Evolutionary conservation across 2,113 vertebrate genomes (phyloP), one percentile per base, ranked within the genome.

Genomic region (Hemicordylus capensis): DNA sequence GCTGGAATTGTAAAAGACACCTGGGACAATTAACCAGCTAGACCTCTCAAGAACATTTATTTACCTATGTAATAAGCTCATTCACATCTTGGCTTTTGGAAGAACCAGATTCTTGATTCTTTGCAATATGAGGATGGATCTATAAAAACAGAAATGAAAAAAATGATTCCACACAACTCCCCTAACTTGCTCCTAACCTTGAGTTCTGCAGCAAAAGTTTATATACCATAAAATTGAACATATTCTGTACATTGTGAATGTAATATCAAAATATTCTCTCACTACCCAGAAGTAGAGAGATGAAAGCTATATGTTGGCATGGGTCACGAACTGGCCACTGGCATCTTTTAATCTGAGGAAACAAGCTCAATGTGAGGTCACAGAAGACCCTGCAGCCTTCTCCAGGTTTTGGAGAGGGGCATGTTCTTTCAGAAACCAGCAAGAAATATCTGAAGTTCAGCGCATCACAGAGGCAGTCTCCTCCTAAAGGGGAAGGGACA

Each of bases 21-120:
- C 76, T 81, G 61, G 79, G 86, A 80, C 81, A 85, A 63, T 93
- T 93, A 92, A 78, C 80, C 89, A 85, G 39, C 24, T 88, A 58
- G 86, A 81, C 87, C 87, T 80, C 91, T 91, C 89, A 73, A 1
- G 83, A 87, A 81, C 61, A 70, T 66, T 70, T 80, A 22, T 3
- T 44, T 56, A 31, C n/a, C 73, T 70, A 48, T 42, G 59, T 26
- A 46, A 76, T 78, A 72, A 80, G 77, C 80, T 88, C 54, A 86
- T 90, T 84, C 5, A 31, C 37, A 2, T 42, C 72, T 92, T 63
- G 10, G 28, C 46, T 72, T 84, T 66, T 59, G 28, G 59, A 85
- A 86, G 24, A 87, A 42, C 46, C 42, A 14, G 31, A 78, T 14
- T 90, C 90, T 66, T 73, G 74, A 80, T 75, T 87, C 66, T 11